Evolutionary conservation across 2,113 vertebrate genomes (phyloP).

Genomic region (Heloderma charlesbogerti): DNA sequence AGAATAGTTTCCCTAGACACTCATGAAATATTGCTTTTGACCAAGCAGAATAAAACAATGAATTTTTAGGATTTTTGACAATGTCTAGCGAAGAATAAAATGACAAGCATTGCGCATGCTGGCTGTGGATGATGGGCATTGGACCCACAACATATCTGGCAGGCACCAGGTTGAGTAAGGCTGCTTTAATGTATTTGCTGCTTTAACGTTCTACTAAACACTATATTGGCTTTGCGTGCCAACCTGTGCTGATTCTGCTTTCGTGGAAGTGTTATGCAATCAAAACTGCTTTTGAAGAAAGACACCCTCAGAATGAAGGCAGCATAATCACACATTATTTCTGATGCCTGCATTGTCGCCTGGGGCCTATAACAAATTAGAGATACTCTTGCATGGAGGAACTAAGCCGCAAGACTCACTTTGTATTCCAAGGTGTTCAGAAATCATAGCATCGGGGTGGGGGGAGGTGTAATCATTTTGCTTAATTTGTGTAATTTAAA

Average conservation of each 20-base stretch:
- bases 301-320: background rate
- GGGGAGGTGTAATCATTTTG: background rate
- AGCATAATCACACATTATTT: background rate
- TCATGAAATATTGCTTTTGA: background rate
- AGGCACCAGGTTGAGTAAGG: no score
- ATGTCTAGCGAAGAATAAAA: background rate
- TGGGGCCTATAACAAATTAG: constrained; percentile 1
- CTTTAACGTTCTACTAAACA: constrained; percentile 9
- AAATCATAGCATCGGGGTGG: background rate
- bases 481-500: constrained; percentile 22
- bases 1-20: constrained; percentile 7
- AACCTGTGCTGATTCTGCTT: constrained; percentile 11
- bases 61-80: background rate
- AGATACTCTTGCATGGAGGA: background rate
- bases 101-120: background rate
- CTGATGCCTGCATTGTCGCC: constrained; percentile 9
- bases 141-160: background rate
- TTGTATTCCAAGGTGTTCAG: constrained; percentile 2
- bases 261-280: constrained; percentile 4
- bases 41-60: constrained; percentile 5
- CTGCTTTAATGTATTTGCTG: background rate
- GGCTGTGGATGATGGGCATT: no score
- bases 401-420: accelerated
- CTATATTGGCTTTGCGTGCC: background rate
- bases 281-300: background rate